phyloP scores from a whole-genome alignment of 2,797 vertebrate species.

The Peromyscus melanophrys region DNA sequence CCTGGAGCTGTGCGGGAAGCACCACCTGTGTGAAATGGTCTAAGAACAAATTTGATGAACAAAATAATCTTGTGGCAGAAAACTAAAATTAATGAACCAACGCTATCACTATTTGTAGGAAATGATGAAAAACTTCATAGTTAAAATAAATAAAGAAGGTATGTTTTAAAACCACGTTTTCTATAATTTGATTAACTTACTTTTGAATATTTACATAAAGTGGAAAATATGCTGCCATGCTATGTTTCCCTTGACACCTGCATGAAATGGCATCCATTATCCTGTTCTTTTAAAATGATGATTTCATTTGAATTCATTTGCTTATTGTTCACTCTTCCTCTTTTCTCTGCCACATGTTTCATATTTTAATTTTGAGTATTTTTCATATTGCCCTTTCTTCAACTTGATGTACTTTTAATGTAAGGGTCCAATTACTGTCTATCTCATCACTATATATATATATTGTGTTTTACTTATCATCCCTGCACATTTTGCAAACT shows the following conservation, averaged over 20 bases:
- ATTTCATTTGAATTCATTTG: neutral
- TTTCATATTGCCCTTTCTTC: neutral
- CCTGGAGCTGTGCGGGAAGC: too few relatives aligned
- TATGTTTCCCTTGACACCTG: neutral
- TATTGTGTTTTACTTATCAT: neutral
- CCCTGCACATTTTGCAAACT: neutral
- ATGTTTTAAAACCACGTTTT: neutral
- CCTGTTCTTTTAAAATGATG: neutral
- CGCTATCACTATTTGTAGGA: neutral
- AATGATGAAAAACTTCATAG: neutral
- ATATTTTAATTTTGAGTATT: neutral
- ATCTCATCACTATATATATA: neutral
- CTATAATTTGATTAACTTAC: neutral
- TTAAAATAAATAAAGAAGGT: conserved; percentile 15
- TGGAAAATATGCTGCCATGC: neutral
- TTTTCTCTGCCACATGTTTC: neutral
- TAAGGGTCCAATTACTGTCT: neutral
- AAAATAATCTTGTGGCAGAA: neutral
- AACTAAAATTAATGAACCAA: neutral
- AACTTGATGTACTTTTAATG: neutral
- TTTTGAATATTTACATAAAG: neutral
- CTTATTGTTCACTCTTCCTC: neutral
- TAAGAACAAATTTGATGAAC: neutral
- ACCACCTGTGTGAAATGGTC: too few relatives aligned
- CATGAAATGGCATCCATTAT: neutral